Percentiles rank a stretch among this genome's conserved stretches.
phyloP scores from a whole-genome alignment of 2,888 invertebrate genomes.

The Norana najaformis region DNA sequence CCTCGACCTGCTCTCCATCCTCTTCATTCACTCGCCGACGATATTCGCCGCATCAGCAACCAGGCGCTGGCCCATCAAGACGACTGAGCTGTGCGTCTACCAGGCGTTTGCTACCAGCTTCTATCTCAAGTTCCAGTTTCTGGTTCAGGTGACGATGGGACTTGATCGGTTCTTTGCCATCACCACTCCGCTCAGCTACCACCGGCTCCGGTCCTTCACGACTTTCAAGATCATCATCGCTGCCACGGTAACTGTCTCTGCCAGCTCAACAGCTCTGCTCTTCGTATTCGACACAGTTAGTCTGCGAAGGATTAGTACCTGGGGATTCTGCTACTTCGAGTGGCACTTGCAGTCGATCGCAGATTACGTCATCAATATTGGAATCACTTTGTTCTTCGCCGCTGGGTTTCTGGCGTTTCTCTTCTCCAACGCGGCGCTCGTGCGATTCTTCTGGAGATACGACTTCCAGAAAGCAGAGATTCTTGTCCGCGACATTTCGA shows the following conservation, averaged over 20 bases:
- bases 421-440: neutral
- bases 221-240: constrained; percentile 20
- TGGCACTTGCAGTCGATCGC: neutral
- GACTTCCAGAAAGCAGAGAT: constrained; percentile 20
- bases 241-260: neutral
- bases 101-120: neutral
- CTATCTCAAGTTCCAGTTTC: constrained; percentile 4
- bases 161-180: constrained; percentile 8
- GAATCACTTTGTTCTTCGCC: neutral
- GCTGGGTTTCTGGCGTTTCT: neutral
- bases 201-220: neutral
- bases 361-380: neutral
- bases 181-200: neutral
- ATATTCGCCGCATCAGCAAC: neutral
- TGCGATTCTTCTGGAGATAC: neutral
- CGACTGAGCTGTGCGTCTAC: constrained; percentile 18
- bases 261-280: neutral
- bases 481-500: neutral
- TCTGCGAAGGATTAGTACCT: neutral
- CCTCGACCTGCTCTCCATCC: neutral
- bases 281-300: neutral
- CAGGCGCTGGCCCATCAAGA: neutral
- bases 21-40: constrained; percentile 1
- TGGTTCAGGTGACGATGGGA: neutral
- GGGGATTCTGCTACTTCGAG: constrained; percentile 14